Evolutionary conservation across 2,888 invertebrate species (phyloP).

Genomic region (Brachylomia viminalis): DNA sequence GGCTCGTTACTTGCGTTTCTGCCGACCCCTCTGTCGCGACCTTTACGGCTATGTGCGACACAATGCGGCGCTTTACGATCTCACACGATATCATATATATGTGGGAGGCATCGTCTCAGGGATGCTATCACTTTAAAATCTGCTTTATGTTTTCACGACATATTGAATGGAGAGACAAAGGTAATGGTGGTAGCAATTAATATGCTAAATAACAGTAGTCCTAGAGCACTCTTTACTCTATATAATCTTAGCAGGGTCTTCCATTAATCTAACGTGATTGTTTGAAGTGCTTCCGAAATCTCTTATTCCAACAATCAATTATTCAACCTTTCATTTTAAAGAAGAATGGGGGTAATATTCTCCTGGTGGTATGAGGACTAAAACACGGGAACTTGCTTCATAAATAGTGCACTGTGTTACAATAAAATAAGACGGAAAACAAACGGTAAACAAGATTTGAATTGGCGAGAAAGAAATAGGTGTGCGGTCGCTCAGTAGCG

Average conservation of each 20-base stretch:
- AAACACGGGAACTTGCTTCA: no score
- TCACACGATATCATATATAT: constrained; percentile 29
- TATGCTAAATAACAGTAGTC: neutral
- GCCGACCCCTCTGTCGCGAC: constrained; percentile 30
- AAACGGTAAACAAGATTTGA: no score
- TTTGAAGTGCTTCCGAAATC: neutral
- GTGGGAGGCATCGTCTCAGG: constrained; percentile 5
- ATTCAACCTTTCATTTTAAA: neutral
- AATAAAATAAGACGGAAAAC: no score
- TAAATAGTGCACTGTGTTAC: no score
- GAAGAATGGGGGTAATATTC: no score
- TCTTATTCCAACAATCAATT: neutral
- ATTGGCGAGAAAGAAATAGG: no score
- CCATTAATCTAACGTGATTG: neutral
- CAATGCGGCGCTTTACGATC: constrained; percentile 52
- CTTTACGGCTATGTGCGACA: constrained; percentile 48
- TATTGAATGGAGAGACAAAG: constrained; percentile 34
- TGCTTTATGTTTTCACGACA: constrained; percentile 40
- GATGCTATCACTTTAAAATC: constrained; percentile 49
- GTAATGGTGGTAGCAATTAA: constrained; percentile 15
- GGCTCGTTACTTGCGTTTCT: constrained; percentile 39
- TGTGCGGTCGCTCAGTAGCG: no score
- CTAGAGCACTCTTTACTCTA: neutral
- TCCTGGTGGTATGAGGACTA: no score
- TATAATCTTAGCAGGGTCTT: neutral